Evolutionary conservation across 2,113 vertebrate genomes (phyloP).

Genomic region (Emydocephalus ijimae): DNA sequence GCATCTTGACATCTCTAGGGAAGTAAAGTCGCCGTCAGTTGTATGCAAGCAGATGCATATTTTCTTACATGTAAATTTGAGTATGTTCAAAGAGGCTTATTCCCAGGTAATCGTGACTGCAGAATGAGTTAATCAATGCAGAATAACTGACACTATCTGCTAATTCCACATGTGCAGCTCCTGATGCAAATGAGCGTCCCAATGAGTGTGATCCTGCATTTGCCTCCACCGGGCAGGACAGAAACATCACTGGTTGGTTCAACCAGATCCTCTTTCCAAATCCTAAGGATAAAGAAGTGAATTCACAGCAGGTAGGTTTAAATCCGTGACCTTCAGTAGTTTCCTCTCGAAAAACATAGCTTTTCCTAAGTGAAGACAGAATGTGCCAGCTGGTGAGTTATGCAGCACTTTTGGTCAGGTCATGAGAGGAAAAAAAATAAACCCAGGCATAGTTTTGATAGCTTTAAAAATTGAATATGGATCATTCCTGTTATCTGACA

Average conservation of each 20-base stretch:
- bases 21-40: not conserved
- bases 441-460: not conserved
- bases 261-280: not conserved
- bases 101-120: not conserved
- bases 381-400: too few relatives aligned
- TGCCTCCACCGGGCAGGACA: not conserved
- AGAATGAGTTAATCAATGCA: not conserved
- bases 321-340: not conserved
- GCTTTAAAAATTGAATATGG: not conserved
- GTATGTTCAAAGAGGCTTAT: not conserved
- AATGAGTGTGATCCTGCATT: not conserved
- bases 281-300: not conserved
- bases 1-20: not conserved
- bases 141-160: not conserved
- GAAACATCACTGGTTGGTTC: not conserved
- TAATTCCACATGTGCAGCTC: not conserved
- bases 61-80: not conserved
- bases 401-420: not conserved
- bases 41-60: not conserved
- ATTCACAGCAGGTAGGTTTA: slow-evolving; percentile 8
- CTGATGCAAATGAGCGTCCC: not conserved
- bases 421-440: not conserved
- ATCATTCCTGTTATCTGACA: not conserved
- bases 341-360: not conserved
- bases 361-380: not conserved